A percentile compares a stretch with the other conserved stretches of the same genome.
Evolutionary conservation across 2,113 vertebrate genomes (phyloP).

Genomic region (Brachyhypopomus gauderio): DNA sequence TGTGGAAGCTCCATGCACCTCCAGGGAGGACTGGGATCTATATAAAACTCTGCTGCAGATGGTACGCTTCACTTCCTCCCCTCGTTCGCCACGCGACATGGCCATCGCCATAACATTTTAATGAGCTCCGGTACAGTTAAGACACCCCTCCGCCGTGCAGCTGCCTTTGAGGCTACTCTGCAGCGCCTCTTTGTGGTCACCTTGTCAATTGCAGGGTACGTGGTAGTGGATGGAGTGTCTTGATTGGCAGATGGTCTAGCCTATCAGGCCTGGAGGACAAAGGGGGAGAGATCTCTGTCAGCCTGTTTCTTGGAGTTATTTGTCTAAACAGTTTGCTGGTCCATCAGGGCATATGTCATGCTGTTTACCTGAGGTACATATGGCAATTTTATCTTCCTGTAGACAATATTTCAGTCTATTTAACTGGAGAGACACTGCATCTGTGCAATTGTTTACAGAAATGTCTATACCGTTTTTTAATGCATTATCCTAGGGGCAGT

Average conservation of each 20-base stretch:
- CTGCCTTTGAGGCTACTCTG: constrained; percentile 4
- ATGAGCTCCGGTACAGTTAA: constrained; percentile 36
- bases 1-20: constrained; percentile 35
- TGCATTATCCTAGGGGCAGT: not conserved
- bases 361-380: not conserved
- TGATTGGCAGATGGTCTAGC: not conserved
- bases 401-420: not conserved
- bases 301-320: not conserved
- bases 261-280: not conserved
- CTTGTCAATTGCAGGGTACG: not conserved
- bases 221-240: not conserved
- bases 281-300: not conserved
- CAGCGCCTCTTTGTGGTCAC: constrained; percentile 17
- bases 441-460: not conserved
- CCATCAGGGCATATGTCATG: no score
- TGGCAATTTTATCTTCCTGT: not conserved
- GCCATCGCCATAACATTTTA: constrained; percentile 16
- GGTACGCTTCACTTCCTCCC: constrained; percentile 36
- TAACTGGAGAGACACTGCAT: not conserved
- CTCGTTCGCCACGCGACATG: not conserved
- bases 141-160: not conserved
- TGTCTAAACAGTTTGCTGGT: not conserved
- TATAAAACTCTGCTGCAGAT: constrained; percentile 32
- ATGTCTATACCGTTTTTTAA: not conserved
- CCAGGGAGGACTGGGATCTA: constrained; percentile 31